phyloP scores from a whole-genome alignment of 2,113 vertebrate genomes.

The Stegostoma tigrinum region DNA sequence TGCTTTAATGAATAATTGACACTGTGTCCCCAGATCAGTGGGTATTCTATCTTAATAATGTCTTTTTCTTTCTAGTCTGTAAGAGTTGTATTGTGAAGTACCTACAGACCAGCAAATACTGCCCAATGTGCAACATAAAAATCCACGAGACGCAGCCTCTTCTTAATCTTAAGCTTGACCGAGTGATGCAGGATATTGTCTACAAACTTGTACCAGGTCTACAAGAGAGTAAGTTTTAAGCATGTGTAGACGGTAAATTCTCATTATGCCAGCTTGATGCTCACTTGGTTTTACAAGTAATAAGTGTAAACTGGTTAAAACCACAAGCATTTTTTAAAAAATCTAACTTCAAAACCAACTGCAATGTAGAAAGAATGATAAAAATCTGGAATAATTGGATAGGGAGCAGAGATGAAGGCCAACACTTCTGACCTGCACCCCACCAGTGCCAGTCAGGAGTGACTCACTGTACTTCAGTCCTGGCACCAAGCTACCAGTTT shows the following conservation, averaged over 20 bases:
- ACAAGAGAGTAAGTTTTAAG: constrained; percentile 77
- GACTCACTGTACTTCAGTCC: not conserved
- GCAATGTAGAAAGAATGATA: not conserved
- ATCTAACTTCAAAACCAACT: not conserved
- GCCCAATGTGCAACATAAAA: constrained; percentile 98
- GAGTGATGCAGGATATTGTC: constrained; percentile 97
- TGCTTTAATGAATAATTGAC: not conserved
- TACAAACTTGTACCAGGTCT: constrained; percentile 94
- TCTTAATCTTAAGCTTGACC: constrained; percentile 91
- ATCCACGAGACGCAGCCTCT: constrained; percentile 96
- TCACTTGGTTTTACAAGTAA: not conserved
- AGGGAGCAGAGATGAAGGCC: not conserved
- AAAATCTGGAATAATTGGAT: not conserved
- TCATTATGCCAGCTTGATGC: not conserved
- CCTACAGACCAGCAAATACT: constrained; percentile 97
- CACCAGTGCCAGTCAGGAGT: not conserved
- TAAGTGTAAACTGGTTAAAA: too few species aligned
- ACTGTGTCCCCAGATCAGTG: not conserved
- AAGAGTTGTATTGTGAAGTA: constrained; percentile 98
- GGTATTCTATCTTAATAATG: not conserved
- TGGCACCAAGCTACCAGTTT: not conserved
- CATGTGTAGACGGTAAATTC: not conserved
- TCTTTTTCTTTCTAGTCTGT: constrained; percentile 64
- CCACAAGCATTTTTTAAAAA: too few species aligned
- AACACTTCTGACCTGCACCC: not conserved